phyloP scores from a whole-genome alignment of 2,797 vertebrate genomes.

The Gymnopithys bicolor region DNA sequence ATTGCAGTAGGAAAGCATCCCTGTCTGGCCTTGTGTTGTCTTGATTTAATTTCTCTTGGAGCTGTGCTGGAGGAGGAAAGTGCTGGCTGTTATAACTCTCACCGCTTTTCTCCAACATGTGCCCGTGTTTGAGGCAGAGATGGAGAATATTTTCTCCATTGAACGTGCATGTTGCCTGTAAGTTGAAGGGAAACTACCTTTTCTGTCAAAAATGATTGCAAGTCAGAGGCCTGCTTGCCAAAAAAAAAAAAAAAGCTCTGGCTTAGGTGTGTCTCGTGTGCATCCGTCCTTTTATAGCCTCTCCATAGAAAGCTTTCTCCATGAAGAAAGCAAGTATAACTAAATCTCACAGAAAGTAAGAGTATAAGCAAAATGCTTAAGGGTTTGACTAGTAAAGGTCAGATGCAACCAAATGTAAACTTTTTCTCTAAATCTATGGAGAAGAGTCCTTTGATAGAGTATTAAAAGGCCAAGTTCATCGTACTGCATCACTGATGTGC shows the following conservation, averaged over 20 bases:
- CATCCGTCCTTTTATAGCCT: not conserved
- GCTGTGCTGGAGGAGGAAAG: not conserved
- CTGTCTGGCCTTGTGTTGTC: not conserved
- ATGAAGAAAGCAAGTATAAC: not conserved
- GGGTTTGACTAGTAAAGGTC: not conserved
- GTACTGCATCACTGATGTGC: not conserved
- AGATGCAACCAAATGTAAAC: not conserved
- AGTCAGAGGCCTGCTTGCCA: not conserved
- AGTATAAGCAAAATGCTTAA: not conserved
- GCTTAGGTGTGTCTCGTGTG: not conserved
- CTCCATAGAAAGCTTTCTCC: not conserved
- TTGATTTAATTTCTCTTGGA: not conserved
- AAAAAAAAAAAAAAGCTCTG: not conserved
- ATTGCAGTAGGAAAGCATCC: not conserved
- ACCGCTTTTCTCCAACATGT: not conserved
- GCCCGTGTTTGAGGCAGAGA: not conserved
- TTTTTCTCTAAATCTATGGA: not conserved
- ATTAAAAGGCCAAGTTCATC: not conserved
- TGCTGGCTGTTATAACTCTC: not conserved
- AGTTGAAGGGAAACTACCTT: not conserved
- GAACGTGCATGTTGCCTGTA: not conserved
- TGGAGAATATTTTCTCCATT: not conserved
- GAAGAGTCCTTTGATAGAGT: not conserved
- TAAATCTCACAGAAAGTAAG: not conserved
- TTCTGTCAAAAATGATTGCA: not conserved